These are phyloP conservation scores for Pachymerium ferrugineum DNA, from an alignment of 2,888 invertebrate genomes.

Conservation along the genomic window DNA sequence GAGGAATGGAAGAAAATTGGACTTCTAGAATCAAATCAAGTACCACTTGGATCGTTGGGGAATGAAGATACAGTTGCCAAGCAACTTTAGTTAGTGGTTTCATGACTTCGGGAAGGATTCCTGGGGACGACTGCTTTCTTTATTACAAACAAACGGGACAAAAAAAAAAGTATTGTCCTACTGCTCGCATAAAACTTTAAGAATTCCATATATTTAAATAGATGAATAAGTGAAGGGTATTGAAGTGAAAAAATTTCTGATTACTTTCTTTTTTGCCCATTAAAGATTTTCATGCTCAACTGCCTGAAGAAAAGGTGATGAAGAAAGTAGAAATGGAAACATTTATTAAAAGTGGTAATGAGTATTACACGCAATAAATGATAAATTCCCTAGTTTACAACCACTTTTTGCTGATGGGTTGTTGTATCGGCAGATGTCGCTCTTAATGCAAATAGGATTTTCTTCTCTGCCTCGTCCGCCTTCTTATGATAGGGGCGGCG, in stretches of 20 bases:
- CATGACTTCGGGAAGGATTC: not conserved
- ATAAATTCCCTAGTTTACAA: conserved; percentile 9
- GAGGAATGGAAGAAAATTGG: not conserved
- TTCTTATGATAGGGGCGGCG: conserved; percentile 15
- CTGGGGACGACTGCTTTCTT: no score
- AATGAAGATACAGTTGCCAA: not conserved
- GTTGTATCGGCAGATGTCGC: not conserved
- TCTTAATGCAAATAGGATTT: conserved; percentile 12
- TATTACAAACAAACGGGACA: no score
- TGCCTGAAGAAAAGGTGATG: no score
- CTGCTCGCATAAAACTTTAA: no score
- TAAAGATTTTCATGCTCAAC: not conserved
- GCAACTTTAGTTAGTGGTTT: not conserved
- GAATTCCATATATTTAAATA: not conserved
- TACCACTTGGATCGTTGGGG: not conserved
- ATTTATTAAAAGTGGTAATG: no score
- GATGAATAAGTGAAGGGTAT: not conserved
- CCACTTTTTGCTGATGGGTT: not conserved
- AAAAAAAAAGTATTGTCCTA: no score
- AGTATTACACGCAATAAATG: not conserved
- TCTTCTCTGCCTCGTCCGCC: conserved; percentile 2
- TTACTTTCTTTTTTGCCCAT: not conserved
- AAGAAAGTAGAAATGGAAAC: no score
- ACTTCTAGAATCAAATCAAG: not conserved
- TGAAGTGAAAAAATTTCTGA: conserved; percentile 5